phyloP scores from a whole-genome alignment of 2,797 vertebrate genomes.

The Carcharodon carcharias region DNA sequence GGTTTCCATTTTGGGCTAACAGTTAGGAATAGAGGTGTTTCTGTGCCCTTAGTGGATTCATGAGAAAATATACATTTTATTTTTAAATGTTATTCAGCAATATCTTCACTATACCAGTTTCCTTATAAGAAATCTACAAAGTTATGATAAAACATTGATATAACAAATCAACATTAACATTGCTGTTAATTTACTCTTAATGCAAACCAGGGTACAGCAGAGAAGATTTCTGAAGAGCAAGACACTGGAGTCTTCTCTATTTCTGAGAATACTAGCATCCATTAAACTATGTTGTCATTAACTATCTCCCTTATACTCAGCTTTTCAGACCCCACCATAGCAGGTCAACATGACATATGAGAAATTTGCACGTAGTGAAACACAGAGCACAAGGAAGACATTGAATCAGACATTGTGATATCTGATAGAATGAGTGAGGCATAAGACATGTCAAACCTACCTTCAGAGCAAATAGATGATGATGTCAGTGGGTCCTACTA shows the following conservation, averaged over 20 bases:
- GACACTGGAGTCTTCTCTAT: neutral
- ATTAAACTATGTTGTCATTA: neutral
- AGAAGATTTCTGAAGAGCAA: neutral
- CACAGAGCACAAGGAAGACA: neutral
- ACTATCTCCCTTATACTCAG: neutral
- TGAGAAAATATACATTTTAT: neutral
- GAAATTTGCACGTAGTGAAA: neutral
- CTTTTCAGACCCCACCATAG: neutral
- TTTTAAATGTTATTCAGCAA: neutral
- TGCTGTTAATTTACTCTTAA: neutral
- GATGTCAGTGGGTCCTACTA: too few species aligned
- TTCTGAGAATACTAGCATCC: neutral
- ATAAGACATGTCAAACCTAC: too few species aligned
- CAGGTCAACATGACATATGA: neutral
- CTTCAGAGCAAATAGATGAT: too few species aligned
- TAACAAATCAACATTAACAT: neutral
- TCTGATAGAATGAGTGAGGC: too few species aligned
- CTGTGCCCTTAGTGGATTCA: neutral
- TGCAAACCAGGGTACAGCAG: neutral
- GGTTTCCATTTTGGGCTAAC: neutral
- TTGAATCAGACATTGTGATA: neutral
- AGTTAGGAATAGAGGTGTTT: neutral
- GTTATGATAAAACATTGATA: neutral
- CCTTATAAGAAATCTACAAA: neutral
- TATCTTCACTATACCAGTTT: neutral